A percentile compares a stretch with the other conserved stretches of the same genome.
phyloP scores from a whole-genome alignment of 2,888 invertebrate genomes.

The Ectemnius lituratus region DNA sequence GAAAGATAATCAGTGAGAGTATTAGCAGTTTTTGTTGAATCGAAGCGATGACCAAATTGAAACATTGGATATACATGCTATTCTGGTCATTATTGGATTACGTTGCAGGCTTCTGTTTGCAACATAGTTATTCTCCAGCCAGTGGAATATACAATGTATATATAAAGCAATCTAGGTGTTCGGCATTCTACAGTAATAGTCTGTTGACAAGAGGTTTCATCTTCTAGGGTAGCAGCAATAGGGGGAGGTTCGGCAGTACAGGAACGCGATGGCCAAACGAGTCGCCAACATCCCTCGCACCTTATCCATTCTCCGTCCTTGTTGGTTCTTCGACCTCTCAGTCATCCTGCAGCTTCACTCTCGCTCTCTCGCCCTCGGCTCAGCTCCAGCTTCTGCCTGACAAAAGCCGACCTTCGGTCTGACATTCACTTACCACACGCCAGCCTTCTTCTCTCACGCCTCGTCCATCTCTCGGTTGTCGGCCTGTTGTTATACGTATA shows the following conservation, averaged over 20 bases:
- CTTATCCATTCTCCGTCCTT: background rate
- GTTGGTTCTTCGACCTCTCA: background rate
- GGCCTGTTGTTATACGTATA: slow-evolving; percentile 31
- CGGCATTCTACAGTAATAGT: slow-evolving; percentile 38
- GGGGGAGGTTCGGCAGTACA: background rate
- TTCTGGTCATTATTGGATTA: no score
- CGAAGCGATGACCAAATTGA: no score
- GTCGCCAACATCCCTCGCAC: background rate
- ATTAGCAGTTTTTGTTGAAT: no score
- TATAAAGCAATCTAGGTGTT: slow-evolving; percentile 64
- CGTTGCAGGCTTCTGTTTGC: no score
- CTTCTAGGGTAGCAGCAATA: slow-evolving; percentile 1
- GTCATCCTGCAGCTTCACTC: background rate
- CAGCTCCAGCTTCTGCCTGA: slow-evolving; percentile 61
- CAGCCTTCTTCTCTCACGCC: slow-evolving; percentile 43
- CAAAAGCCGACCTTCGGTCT: slow-evolving; percentile 77
- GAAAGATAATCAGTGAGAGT: no score
- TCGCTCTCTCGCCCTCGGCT: slow-evolving; percentile 20
- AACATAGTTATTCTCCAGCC: slow-evolving; percentile 67
- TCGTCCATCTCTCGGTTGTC: slow-evolving; percentile 8
- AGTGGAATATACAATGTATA: slow-evolving; percentile 62
- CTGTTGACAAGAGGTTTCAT: background rate
- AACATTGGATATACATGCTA: no score
- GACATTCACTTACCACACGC: slow-evolving; percentile 74
- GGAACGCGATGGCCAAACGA: background rate